Evolutionary conservation across 2,797 vertebrate species (phyloP), one percentile per base, ranked within the genome.

Genomic region (Trachops cirrhosus): DNA sequence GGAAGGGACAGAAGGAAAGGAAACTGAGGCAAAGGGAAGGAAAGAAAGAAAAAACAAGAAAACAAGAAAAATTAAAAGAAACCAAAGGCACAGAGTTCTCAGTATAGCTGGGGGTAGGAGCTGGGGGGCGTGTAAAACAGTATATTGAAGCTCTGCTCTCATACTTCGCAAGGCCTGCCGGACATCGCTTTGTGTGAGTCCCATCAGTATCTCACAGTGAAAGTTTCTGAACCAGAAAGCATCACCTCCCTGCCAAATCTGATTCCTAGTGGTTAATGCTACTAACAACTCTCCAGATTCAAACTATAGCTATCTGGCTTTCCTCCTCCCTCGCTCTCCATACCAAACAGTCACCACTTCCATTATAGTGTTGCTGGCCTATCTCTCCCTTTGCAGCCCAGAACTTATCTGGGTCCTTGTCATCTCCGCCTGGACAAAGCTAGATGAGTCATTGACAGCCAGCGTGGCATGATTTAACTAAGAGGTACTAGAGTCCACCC

Each of bases 201-300:
- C 67, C 50, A 9, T n/a, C 48, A 34, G 7, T 2, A 32, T 52
- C 59, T 57, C 68, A 32, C 54, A 75, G 22, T 1, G 54, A 24
- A 54, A 68, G 50, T 62, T 62, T 74, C 86, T 80, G 68, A 80
- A 34, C 57, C 50, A 26, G 68, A 90, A 82, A 57, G 37, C 34
- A 62, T 52, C 48, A 21, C 21, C 22, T 75, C 32, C 70, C 44
- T 11, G 14, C 34, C 54, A 26, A 86, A 24, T 75, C 59, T 73
- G 37, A 54, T 34, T 78, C 46, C 75, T 5, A 0, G 32, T 44
- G 79, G 50, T 77, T 59, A 46, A 48, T 22, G 16, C 78, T 41
- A 57, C 71, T 44, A n/a, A 67, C 34, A 48, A 3, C 57, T 88
- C 50, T 46, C 75, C 26, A 82, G n/a, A 64, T 16, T 74, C 59